A percentile compares a stretch with the other conserved stretches of the same genome.
Evolutionary conservation across 2,888 invertebrate genomes (phyloP).

Genomic region (Acanthococcus lagerstroemiae): DNA sequence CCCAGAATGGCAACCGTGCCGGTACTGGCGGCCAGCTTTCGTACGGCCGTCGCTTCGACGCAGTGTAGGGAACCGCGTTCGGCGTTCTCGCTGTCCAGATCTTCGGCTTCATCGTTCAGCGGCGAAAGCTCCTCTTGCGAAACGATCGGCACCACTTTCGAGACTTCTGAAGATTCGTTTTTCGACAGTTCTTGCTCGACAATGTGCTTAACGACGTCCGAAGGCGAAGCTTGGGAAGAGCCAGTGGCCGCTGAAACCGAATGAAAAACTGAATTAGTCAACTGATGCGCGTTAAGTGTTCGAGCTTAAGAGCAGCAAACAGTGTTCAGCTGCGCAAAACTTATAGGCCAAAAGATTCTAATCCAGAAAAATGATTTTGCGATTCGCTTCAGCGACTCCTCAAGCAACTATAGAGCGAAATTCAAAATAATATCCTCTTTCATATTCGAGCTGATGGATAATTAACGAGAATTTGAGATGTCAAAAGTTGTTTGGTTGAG

Average conservation of each 20-base stretch:
- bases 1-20: constrained; percentile 38
- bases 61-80: constrained; percentile 34
- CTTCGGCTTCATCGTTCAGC: constrained; percentile 32
- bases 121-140: constrained; percentile 4
- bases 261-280: too few species aligned
- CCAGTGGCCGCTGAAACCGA: constrained; percentile 5
- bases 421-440: too few species aligned
- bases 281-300: too few species aligned
- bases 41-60: constrained; percentile 38
- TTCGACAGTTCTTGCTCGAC: constrained; percentile 6
- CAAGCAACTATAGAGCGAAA: too few species aligned
- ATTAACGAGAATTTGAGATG: too few species aligned
- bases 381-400: too few species aligned
- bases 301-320: too few species aligned
- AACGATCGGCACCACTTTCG: not conserved
- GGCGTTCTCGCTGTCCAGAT: constrained; percentile 33
- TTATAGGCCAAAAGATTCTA: too few species aligned
- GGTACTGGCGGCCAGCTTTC: constrained; percentile 37
- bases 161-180: not conserved
- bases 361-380: too few species aligned
- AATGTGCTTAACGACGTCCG: constrained; percentile 10
- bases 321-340: too few species aligned
- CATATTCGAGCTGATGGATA: too few species aligned
- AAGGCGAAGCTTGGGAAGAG: constrained; percentile 15
- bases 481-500: too few species aligned